Conservation (phyloP, 2,797 vertebrate genomes). For the Manis javanica region DNA sequence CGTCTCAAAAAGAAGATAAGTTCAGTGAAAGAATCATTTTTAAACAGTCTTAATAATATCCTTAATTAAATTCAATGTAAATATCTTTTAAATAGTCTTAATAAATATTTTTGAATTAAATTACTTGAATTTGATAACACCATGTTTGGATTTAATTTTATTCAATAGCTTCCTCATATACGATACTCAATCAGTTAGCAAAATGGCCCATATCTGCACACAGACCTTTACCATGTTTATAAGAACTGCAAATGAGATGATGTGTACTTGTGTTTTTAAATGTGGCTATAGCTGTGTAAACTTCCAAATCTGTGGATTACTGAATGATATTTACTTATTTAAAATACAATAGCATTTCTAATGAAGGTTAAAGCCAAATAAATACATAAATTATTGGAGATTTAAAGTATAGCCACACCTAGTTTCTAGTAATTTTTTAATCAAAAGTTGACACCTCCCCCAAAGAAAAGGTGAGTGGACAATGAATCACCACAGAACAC, state of each 20-base stretch:
- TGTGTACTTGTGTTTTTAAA: neutral
- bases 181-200: neutral
- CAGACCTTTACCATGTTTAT: neutral
- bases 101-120: constrained; percentile 7
- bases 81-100: constrained; percentile 25
- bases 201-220: neutral
- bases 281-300: neutral
- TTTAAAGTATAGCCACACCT: constrained; percentile 14
- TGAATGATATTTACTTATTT: constrained; percentile 40
- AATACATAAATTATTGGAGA: neutral
- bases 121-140: constrained; percentile 40
- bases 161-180: constrained; percentile 14
- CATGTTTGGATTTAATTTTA: constrained; percentile 40
- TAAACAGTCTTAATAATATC: constrained; percentile 8
- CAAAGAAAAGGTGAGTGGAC: constrained; percentile 1
- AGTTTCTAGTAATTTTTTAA: constrained; percentile 34
- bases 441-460: neutral
- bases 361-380: constrained; percentile 23
- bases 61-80: constrained; percentile 54
- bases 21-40: neutral
- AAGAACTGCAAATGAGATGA: neutral
- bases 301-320: neutral
- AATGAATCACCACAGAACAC: constrained; percentile 6
- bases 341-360: neutral
- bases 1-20: constrained; percentile 49